Conservation (phyloP, 1,140 invertebrate genomes). For the Drosophila sucinea region DNA sequence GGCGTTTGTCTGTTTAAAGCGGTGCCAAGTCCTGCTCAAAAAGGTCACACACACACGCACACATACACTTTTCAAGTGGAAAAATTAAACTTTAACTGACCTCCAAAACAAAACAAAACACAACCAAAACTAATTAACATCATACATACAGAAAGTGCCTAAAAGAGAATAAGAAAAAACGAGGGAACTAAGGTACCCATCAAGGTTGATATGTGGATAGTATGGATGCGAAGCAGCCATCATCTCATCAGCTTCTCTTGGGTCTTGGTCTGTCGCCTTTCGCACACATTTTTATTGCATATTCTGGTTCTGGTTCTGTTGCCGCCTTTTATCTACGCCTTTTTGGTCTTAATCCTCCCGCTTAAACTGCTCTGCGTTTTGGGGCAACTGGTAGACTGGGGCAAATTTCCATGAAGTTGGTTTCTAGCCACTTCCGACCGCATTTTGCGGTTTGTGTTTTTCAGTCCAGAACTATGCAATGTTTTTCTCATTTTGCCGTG, state of each 20-base stretch:
- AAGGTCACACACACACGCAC: slow-evolving; percentile 63
- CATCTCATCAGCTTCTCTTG: slow-evolving; percentile 30
- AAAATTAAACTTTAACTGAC: slow-evolving; percentile 52
- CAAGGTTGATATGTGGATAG: background rate
- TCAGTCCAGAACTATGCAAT: slow-evolving; percentile 69
- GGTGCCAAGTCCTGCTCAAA: slow-evolving; percentile 58
- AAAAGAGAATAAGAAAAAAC: slow-evolving; percentile 3
- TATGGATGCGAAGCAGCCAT: background rate
- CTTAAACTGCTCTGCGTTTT: slow-evolving; percentile 42
- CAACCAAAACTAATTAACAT: slow-evolving; percentile 70
- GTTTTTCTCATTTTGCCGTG: slow-evolving; percentile 36
- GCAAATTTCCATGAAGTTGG: slow-evolving; percentile 45
- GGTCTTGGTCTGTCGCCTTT: slow-evolving; percentile 36
- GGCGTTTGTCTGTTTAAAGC: slow-evolving; percentile 60
- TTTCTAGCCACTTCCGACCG: slow-evolving; percentile 59
- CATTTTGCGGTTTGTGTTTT: slow-evolving; percentile 63
- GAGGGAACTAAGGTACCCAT: background rate
- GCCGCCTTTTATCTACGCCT: slow-evolving; percentile 49
- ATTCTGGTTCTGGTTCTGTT: slow-evolving; percentile 50
- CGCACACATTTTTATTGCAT: slow-evolving; percentile 72
- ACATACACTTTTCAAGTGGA: slow-evolving; percentile 6
- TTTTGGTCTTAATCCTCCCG: slow-evolving; percentile 44
- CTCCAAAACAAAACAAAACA: slow-evolving; percentile 25
- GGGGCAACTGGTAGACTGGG: background rate
- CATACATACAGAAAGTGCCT: slow-evolving; percentile 13